Evolutionary conservation across 2,888 invertebrate species (phyloP), one percentile per base, ranked within the genome.

Genomic region (Ormyrus nitidulus): DNA sequence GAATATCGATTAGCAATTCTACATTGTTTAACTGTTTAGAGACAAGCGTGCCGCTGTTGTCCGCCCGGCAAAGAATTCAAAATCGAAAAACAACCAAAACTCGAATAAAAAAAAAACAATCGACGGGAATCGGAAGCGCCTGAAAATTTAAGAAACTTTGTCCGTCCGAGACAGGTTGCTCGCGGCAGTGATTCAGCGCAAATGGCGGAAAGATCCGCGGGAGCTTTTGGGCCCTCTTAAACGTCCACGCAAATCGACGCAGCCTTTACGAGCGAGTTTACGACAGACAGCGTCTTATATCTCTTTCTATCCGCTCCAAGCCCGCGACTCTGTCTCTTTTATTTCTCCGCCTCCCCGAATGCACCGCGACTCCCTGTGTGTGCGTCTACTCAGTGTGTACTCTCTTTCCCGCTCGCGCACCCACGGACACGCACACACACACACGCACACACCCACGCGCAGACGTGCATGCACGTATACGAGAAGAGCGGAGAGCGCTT

Each of bases 251-350:
- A 69, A 70, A 70, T 58, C 69, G 48, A 46, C 13, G 44, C 8
- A 6, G 11, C 44, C 10, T 58, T 70, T 58, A 70, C 69, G 69
- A 56, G 34, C 51, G 69, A 56, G 69, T 56, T 69, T 69, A 69
- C 69, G 69, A 56, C 69, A 69, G 54, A 10, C 51, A 10, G 5
- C 11, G 5, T 7, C 58, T 2, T 19, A 1, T 19, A 1, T 56
- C n/a, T 46, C 34, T 5, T 56, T 58, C 11, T 48, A 19, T 64
- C n/a, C 11, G 10, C 34, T 74, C 7, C 48, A 44, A 6, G 3
- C n/a, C 6, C 13, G 6, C 5, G 8, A 2, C 5, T 54, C 1
- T 13, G 19, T 56, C 6, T 54, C 56, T 70, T 5, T 34, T 56
- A 19, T 46, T n/a, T 48, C 48, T 58, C 19, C 46, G 8, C 19